Evolutionary conservation across 2,113 vertebrate genomes (phyloP), one percentile per base, ranked within the genome.

Genomic region (Cyanoramphus novaezelandiae): DNA sequence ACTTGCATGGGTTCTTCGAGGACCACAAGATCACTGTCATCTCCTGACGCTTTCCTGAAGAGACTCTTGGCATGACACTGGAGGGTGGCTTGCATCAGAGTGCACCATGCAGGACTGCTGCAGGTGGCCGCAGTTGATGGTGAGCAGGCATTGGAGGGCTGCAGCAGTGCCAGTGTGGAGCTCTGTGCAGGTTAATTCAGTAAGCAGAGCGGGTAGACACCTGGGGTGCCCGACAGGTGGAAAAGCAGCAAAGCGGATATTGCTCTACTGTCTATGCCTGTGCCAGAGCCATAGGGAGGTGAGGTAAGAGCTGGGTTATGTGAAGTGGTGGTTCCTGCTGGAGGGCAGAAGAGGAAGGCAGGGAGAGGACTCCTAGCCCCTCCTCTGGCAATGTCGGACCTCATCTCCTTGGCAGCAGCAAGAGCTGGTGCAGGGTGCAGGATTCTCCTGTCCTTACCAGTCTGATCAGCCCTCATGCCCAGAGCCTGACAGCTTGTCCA

Each of bases 21-120:
- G 49, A 47, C n/a, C 16, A 39, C 21, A 69, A 43, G 75, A 29
- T 46, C n/a, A 37, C n/a, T 31, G 46, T 33, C 13, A 16, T 90
- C 43, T 62, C 7, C 64, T 81, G 43, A 78, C 50, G 46, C 39
- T 46, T 82, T 89, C 21, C 29, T 52, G 53, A 28, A 57, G 47
- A 78, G 20, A 44, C 21, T 77, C 12, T 63, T 90, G 43, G 37
- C 0, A 1, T 52, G 53, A 63, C 33, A 2, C 19, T 47, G 60
- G 27, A 79, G 41, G 31, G n/a, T 8, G 21, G 43, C 16, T 82
- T 2, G 1, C 33, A 44, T 24, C 63, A 59, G 10, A 53, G 27
- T 1, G 0, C 0, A 2, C 39, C 5, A 3, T 17, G 31, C n/a
- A 25, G 57, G 35, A 47, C 55, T 69, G 33, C 52, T 50, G 41